Conservation (phyloP, 2,888 invertebrate species). For the Pristionchus arcanus region DNA sequence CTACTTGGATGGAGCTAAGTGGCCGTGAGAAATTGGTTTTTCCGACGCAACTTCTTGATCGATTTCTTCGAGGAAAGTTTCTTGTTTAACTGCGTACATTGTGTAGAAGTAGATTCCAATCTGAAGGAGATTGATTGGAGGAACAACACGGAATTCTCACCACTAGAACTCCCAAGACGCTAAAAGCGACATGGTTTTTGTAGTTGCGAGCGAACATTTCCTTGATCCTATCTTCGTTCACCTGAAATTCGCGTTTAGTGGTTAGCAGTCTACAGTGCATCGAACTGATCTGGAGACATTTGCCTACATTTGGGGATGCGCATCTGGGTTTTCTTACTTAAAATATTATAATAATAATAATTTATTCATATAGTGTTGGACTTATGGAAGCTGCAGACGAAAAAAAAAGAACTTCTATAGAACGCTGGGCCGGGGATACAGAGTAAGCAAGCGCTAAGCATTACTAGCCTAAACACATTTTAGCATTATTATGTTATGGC, state of each 20-base stretch:
- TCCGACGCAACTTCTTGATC: slow-evolving; percentile 83
- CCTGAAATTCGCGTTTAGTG: slow-evolving; percentile 54
- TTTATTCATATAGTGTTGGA: not conserved
- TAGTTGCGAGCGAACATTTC: slow-evolving; percentile 77
- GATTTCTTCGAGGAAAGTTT: slow-evolving; percentile 94
- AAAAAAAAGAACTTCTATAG: not conserved
- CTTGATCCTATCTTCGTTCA: slow-evolving; percentile 76
- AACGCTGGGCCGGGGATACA: no score
- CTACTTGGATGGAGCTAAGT: slow-evolving; percentile 56
- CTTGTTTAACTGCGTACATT: slow-evolving; percentile 90
- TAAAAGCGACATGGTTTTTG: slow-evolving; percentile 72
- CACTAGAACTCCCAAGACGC: slow-evolving; percentile 61
- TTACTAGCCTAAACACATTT: no score
- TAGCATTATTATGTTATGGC: no score
- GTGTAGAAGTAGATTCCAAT: slow-evolving; percentile 90
- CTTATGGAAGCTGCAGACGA: not conserved
- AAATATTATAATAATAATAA: not conserved
- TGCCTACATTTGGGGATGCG: no score
- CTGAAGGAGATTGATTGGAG: slow-evolving; percentile 37
- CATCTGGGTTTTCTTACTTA: no score
- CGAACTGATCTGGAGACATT: no score
- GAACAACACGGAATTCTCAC: not conserved
- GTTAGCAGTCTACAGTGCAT: no score
- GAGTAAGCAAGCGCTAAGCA: no score
- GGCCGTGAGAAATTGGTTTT: slow-evolving; percentile 69